These are phyloP conservation scores for Hedychridium roseum DNA, from an alignment of 2,888 invertebrate genomes.

Conservation along the genomic window DNA sequence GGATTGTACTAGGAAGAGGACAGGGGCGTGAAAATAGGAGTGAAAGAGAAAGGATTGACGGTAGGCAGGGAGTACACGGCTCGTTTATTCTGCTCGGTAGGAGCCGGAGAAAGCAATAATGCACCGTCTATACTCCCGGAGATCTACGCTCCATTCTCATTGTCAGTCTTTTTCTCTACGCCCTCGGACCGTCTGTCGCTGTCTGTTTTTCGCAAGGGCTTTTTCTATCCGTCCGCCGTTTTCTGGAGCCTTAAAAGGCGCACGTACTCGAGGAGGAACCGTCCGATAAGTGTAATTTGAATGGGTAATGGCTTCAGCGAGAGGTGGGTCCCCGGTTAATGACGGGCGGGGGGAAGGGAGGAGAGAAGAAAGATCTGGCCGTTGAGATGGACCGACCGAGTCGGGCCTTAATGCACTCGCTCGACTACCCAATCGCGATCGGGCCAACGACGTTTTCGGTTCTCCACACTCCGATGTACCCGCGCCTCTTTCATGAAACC, in stretches of 20 bases:
- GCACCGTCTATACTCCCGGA: constrained; percentile 28
- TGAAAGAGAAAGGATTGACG: constrained; percentile 15
- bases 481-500: too few relatives aligned
- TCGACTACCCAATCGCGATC: too few relatives aligned
- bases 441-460: too few relatives aligned
- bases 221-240: constrained; percentile 13
- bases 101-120: constrained; percentile 33
- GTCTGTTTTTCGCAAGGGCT: neutral
- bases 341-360: constrained; percentile 24
- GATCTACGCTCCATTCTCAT: constrained; percentile 1
- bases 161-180: neutral
- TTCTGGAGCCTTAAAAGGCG: constrained; percentile 45
- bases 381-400: constrained; percentile 29
- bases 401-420: constrained; percentile 22
- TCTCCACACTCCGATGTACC: too few relatives aligned
- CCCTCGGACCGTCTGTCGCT: neutral
- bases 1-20: too few relatives aligned
- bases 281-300: constrained; percentile 56
- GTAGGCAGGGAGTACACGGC: constrained; percentile 27
- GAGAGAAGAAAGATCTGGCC: constrained; percentile 24
- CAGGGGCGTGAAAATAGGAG: too few relatives aligned
- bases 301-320: constrained; percentile 52
- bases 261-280: constrained; percentile 37
- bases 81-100: constrained; percentile 20
- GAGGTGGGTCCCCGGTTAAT: constrained; percentile 43